These are phyloP conservation scores for Epinotia ramella DNA, from an alignment of 2,888 invertebrate species.

Conservation along the genomic window DNA sequence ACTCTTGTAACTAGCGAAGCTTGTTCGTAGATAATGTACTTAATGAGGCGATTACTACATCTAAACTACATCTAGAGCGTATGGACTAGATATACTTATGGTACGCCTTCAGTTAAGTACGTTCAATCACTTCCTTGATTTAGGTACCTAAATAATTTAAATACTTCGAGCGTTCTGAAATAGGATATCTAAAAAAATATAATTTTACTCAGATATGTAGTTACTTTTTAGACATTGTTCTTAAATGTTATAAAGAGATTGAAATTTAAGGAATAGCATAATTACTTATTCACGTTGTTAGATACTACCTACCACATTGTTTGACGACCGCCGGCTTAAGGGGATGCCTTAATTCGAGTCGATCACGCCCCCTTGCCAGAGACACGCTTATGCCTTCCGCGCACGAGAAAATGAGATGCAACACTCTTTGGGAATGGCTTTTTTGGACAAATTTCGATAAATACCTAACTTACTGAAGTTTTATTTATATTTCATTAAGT, in stretches of 20 bases:
- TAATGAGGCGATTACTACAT: slow-evolving; percentile 50
- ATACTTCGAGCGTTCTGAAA: slow-evolving; percentile 11
- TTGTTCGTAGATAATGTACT: slow-evolving; percentile 50
- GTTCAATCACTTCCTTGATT: too few relatives aligned
- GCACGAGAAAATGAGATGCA: too few relatives aligned
- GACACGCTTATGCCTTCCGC: too few relatives aligned
- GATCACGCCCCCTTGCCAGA: too few relatives aligned
- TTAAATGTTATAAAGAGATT: slow-evolving; percentile 1
- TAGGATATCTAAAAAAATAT: slow-evolving; percentile 30
- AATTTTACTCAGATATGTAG: slow-evolving; percentile 36
- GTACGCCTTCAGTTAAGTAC: too few relatives aligned
- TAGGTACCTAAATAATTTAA: slow-evolving; percentile 20
- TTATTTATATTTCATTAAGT: too few relatives aligned
- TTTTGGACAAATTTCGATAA: too few relatives aligned
- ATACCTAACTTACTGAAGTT: too few relatives aligned
- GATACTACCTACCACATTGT: background rate
- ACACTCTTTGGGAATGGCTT: too few relatives aligned
- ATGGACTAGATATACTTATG: slow-evolving; percentile 32
- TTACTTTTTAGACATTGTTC: slow-evolving; percentile 21
- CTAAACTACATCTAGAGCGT: slow-evolving; percentile 41
- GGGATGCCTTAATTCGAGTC: too few relatives aligned
- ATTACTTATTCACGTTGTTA: background rate
- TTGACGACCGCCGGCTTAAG: too few relatives aligned
- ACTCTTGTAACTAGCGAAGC: slow-evolving; percentile 52
- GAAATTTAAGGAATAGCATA: background rate